Evolutionary conservation across 1,140 invertebrate species (phyloP).

Genomic region (Drosophila sucinea): DNA sequence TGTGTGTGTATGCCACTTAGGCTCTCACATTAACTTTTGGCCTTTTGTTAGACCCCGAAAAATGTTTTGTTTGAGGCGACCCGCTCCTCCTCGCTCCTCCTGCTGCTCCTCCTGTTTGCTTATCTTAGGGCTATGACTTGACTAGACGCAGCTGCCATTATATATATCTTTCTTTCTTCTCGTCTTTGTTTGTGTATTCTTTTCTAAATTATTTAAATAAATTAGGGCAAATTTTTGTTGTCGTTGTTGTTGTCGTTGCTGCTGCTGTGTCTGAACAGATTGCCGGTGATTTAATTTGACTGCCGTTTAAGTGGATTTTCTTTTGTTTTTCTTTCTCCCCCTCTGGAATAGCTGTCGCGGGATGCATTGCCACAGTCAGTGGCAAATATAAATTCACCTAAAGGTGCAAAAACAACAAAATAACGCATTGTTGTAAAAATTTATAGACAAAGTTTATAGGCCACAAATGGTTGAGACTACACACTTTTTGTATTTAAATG

Average conservation of each 20-base stretch:
- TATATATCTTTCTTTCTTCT: constrained; percentile 16
- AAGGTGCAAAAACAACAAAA: constrained; percentile 17
- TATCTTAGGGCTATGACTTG: constrained; percentile 59
- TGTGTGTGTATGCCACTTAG: constrained; percentile 63
- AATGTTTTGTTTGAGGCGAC: constrained; percentile 62
- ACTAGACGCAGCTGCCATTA: constrained; percentile 75
- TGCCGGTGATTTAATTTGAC: constrained; percentile 72
- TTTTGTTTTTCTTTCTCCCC: constrained; percentile 29
- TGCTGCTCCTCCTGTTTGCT: constrained; percentile 17
- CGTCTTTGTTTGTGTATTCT: constrained; percentile 29
- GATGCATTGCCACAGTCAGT: constrained; percentile 43
- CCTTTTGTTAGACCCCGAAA: constrained; percentile 60
- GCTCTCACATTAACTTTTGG: constrained; percentile 78
- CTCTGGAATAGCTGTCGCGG: constrained; percentile 31
- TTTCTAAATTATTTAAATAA: constrained; percentile 80
- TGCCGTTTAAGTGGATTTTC: constrained; percentile 62
- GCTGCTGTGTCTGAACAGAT: constrained; percentile 42
- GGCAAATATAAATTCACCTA: not conserved
- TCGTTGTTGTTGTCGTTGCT: not conserved
- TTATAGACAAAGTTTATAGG: constrained; percentile 70
- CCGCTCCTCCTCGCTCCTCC: not conserved
- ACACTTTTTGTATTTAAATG: constrained; percentile 18
- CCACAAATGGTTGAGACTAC: constrained; percentile 55
- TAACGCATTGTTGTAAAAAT: constrained; percentile 71
- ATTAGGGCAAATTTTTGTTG: constrained; percentile 61